phyloP scores from a whole-genome alignment of 2,888 invertebrate genomes.

The Odontomyia ornata region DNA sequence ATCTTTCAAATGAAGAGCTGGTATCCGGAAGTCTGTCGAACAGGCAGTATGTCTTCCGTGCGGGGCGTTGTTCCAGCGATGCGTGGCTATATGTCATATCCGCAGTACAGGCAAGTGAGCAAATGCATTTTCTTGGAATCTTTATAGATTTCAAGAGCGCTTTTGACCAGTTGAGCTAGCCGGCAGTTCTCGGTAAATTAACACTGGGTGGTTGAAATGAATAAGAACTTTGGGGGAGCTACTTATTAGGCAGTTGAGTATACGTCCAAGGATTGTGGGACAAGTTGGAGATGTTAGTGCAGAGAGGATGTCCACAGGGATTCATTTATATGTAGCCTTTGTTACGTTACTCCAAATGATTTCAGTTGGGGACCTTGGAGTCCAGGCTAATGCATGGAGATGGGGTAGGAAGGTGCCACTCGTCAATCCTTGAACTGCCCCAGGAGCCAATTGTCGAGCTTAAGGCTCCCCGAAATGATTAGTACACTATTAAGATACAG shows the following conservation, averaged over 20 bases:
- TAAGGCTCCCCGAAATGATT: too few relatives aligned
- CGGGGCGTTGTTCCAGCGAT: background rate
- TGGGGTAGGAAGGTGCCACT: too few relatives aligned
- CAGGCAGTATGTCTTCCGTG: background rate
- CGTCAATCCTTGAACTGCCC: too few relatives aligned
- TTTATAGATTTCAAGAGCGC: background rate
- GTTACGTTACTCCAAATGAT: too few relatives aligned
- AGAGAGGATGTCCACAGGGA: too few relatives aligned
- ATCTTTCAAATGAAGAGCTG: too few relatives aligned
- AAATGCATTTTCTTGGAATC: background rate
- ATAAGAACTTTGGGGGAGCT: background rate
- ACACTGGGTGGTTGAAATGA: background rate
- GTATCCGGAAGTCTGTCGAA: background rate
- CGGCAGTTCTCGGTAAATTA: background rate
- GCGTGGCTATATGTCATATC: background rate
- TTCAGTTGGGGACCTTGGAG: too few relatives aligned
- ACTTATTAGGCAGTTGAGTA: background rate
- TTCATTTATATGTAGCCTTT: constrained; percentile 14
- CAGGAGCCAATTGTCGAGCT: too few relatives aligned
- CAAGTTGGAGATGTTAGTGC: too few relatives aligned
- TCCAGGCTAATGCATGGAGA: too few relatives aligned
- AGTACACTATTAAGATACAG: too few relatives aligned
- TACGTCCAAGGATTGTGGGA: background rate
- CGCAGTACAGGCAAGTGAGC: too few relatives aligned
- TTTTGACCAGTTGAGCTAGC: background rate